Conservation (phyloP, 2,888 invertebrate species). For the Nemurella pictetii region DNA sequence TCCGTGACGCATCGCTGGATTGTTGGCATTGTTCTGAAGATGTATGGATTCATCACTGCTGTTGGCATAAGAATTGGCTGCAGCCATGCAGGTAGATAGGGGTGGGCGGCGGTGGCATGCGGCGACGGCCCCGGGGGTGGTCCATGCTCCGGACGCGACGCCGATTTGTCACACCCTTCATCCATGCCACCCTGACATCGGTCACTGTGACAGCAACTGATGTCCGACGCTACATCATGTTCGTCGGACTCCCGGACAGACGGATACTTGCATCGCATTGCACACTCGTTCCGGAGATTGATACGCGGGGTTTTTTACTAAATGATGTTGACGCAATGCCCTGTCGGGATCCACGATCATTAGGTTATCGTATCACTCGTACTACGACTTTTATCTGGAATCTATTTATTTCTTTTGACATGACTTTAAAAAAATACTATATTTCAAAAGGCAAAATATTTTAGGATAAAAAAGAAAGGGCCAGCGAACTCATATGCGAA, state of each 20-base stretch:
- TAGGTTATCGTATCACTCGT: too few species aligned
- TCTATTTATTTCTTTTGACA: too few species aligned
- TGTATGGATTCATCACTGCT: neutral
- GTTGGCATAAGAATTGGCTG: neutral
- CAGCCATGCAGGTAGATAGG: neutral
- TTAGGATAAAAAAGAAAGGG: too few species aligned
- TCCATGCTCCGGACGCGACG: conserved; percentile 22
- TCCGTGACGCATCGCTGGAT: neutral
- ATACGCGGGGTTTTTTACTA: neutral
- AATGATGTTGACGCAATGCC: neutral
- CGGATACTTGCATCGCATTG: neutral
- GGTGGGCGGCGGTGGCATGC: conserved; percentile 16
- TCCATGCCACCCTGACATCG: neutral
- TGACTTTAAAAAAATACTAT: too few species aligned
- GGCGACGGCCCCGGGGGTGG: conserved; percentile 29
- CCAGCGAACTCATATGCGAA: too few species aligned
- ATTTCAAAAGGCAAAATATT: too few species aligned
- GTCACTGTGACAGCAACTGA: conserved; percentile 19
- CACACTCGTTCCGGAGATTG: neutral
- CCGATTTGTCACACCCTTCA: conserved; percentile 33
- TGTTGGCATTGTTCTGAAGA: neutral
- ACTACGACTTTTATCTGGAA: too few species aligned
- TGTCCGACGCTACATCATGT: conserved; percentile 19
- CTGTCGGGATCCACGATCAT: neutral
- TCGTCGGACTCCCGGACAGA: neutral